Evolutionary conservation across 2,113 vertebrate species (phyloP), one percentile per base, ranked within the genome.

Genomic region (Neotragus moschatus): DNA sequence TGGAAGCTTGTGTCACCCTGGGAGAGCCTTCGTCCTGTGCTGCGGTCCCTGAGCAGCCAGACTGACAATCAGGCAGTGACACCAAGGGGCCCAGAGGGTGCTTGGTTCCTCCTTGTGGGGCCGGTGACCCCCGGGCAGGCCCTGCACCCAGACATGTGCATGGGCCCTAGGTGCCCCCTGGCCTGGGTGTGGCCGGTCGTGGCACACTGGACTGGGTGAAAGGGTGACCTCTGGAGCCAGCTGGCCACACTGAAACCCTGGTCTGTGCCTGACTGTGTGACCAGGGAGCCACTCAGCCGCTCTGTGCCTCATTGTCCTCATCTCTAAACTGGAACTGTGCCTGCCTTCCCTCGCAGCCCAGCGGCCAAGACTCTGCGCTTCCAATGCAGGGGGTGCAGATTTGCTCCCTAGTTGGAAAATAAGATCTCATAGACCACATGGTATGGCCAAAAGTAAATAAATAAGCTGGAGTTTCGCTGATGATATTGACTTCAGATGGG

Each of bases 241-340:
- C 3, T 1, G 6, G 80, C 28, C n/a, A 23, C 7, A 3, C 43
- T 47, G 60, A 39, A 58, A n/a, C 5, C 80, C 36, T 2, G 7
- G n/a, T n/a, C 55, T 60, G 43, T 33, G 14, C 19, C 55, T 45
- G 0, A 36, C 47, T 89, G 39, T 5, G 43, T 66, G 87, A 85
- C 33, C 66, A 26, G 47, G 61, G 61, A 60, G 90, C 25, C 45
- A 14, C 43, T n/a, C 23, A 9, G 25, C 33, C 15, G 53, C n/a
- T 39, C 30, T 10, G 47, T 33, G 60, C 84, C 94, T 97, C 80
- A 45, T 47, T 49, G 33, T 90, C 36, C 26, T 73, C 84, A 43
- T 63, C 84, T 84, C 13, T 60, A 11, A 26, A 2, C n/a, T 33
- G 45, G 80, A 47, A 12, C 3, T n/a, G 14, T 17, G 77, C 12